phyloP scores from a whole-genome alignment of 2,888 invertebrate genomes.

The Keiferia lycopersicella region DNA sequence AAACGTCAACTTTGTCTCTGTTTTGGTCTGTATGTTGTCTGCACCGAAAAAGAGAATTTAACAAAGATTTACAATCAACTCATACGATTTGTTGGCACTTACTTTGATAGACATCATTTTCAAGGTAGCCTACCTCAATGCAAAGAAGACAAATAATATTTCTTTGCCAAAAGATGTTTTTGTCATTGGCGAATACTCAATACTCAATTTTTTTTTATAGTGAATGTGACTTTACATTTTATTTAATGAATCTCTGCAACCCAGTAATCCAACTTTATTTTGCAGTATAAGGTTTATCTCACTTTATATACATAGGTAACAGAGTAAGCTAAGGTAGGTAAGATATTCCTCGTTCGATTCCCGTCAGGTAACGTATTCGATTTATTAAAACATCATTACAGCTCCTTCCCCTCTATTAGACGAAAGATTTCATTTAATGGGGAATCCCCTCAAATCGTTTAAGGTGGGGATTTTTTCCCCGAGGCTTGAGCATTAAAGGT shows the following conservation, averaged over 20 bases:
- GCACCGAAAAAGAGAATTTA: neutral
- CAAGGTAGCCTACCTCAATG: no score
- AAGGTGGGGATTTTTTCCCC: conserved; percentile 65
- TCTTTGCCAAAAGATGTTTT: no score
- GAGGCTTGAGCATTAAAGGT: conserved; percentile 64
- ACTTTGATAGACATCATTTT: no score
- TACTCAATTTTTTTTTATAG: no score
- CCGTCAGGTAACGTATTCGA: conserved; percentile 19
- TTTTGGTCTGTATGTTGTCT: conserved; percentile 8
- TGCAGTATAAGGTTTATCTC: no score
- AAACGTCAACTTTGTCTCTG: conserved; percentile 13
- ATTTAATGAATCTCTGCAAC: no score
- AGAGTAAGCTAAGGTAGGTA: no score
- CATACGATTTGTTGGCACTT: no score
- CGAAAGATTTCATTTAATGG: conserved; percentile 55
- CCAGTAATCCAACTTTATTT: no score
- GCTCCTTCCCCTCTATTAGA: conserved; percentile 42
- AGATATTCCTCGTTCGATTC: conserved; percentile 25
- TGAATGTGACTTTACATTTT: no score
- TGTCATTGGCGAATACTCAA: no score
- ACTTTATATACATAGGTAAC: neutral
- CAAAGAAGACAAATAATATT: no score
- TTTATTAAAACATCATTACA: conserved; percentile 49
- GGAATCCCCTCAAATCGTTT: conserved; percentile 66
- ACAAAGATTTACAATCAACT: conserved; percentile 2